Conservation (phyloP, 2,888 invertebrate genomes). For the Azorinus chamasolen region DNA sequence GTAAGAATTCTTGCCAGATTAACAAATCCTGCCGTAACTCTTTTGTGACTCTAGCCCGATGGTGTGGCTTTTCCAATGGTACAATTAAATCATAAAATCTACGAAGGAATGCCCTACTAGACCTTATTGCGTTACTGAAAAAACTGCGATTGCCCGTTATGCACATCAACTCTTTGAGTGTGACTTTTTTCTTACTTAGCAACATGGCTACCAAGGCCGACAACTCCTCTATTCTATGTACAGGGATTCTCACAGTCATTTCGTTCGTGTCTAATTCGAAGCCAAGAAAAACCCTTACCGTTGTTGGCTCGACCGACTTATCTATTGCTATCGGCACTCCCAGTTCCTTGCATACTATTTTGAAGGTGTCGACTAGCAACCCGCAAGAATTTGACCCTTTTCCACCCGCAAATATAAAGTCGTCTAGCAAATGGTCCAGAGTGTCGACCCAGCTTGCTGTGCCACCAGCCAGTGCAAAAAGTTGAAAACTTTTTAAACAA, state of each 20-base stretch:
- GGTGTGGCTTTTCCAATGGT: neutral
- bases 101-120: slow-evolving; percentile 35
- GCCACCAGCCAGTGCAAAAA: slow-evolving; percentile 16
- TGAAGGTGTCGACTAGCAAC: too few relatives aligned
- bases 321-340: slow-evolving; percentile 20
- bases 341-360: neutral
- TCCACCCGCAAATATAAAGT: slow-evolving; percentile 15
- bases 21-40: neutral
- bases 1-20: neutral
- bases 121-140: slow-evolving; percentile 29
- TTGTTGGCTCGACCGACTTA: slow-evolving; percentile 33
- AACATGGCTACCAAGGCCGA: neutral
- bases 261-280: neutral
- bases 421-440: slow-evolving; percentile 16
- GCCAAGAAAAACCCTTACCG: slow-evolving; percentile 20
- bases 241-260: slow-evolving; percentile 18
- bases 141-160: slow-evolving; percentile 25
- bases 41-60: neutral
- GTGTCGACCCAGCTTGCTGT: neutral
- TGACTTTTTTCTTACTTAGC: neutral
- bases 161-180: neutral
- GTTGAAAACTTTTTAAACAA: slow-evolving; percentile 34
- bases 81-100: slow-evolving; percentile 29
- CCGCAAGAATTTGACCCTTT: too few relatives aligned
- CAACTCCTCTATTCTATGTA: slow-evolving; percentile 6